A percentile compares a stretch with the other conserved stretches of the same genome.
These are phyloP conservation scores for Noctua fimbriata DNA, from an alignment of 2,888 invertebrate species.

Conservation along the genomic window DNA sequence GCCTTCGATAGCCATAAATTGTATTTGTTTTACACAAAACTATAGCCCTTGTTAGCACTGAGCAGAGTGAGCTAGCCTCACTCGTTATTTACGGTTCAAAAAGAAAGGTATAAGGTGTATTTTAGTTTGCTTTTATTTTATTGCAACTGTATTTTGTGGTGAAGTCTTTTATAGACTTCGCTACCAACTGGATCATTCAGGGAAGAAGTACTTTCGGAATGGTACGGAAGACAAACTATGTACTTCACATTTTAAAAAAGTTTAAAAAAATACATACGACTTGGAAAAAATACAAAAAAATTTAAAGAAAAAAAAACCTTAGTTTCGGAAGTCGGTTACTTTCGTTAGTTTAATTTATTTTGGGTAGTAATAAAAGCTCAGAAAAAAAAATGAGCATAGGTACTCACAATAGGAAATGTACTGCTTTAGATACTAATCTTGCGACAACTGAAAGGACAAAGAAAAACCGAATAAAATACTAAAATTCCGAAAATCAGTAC, in stretches of 20 bases:
- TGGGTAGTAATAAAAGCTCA: too few species aligned
- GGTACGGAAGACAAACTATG: background rate
- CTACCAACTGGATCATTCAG: conserved; percentile 29
- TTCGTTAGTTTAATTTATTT: background rate
- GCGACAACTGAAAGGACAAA: too few species aligned
- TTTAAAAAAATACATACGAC: too few species aligned
- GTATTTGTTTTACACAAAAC: conserved; percentile 67
- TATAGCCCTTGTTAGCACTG: conserved; percentile 67
- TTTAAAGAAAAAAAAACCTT: background rate
- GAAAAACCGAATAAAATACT: too few species aligned
- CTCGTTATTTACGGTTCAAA: conserved; percentile 60
- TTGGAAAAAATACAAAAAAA: background rate
- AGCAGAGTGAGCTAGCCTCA: conserved; percentile 39
- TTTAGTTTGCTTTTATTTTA: conserved; percentile 43
- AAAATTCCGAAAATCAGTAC: too few species aligned
- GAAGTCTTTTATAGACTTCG: conserved; percentile 19
- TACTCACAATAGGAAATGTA: too few species aligned
- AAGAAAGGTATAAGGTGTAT: conserved; percentile 40
- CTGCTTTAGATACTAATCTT: too few species aligned
- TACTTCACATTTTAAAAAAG: background rate
- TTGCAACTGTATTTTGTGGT: conserved; percentile 43
- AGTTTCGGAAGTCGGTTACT: background rate
- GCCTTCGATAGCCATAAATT: conserved; percentile 69
- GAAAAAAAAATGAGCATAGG: too few species aligned
- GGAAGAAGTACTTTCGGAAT: background rate